Evolutionary conservation across 2,113 vertebrate species (phyloP).

Genomic region (Carassius gibelio): DNA sequence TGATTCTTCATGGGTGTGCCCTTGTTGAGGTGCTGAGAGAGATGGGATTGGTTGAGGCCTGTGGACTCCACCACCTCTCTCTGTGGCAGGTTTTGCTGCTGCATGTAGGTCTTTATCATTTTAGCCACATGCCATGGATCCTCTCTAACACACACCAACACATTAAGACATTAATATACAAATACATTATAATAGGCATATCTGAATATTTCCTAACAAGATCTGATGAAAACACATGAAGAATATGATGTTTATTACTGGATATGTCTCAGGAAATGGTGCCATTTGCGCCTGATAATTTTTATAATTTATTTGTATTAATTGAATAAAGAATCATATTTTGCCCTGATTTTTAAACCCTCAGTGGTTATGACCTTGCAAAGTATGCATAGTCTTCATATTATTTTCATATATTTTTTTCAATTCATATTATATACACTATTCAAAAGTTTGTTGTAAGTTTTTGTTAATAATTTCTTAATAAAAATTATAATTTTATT

Average conservation of each 20-base stretch:
- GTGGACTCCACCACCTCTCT: slow-evolving; percentile 98
- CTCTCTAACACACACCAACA: slow-evolving; percentile 74
- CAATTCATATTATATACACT: too few relatives aligned
- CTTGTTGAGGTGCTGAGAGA: slow-evolving; percentile 99
- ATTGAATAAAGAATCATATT: background rate
- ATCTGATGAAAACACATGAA: background rate
- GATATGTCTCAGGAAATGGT: background rate
- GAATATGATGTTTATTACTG: background rate
- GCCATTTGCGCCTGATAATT: background rate
- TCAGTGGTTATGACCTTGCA: background rate
- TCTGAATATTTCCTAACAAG: background rate
- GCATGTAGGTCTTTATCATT: slow-evolving; percentile 96
- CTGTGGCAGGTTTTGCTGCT: slow-evolving; percentile 98
- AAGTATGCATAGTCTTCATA: background rate
- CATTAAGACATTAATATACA: background rate
- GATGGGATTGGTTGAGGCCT: slow-evolving; percentile 95
- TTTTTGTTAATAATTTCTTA: too few relatives aligned
- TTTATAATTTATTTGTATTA: background rate
- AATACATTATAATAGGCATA: background rate
- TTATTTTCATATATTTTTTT: too few relatives aligned
- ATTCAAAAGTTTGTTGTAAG: too few relatives aligned
- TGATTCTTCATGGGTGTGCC: slow-evolving; percentile 99
- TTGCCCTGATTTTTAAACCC: background rate
- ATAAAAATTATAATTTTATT: too few relatives aligned
- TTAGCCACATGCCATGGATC: slow-evolving; percentile 96